Evolutionary conservation across 2,797 vertebrate species (phyloP).

Genomic region (Onychomys arenicola): DNA sequence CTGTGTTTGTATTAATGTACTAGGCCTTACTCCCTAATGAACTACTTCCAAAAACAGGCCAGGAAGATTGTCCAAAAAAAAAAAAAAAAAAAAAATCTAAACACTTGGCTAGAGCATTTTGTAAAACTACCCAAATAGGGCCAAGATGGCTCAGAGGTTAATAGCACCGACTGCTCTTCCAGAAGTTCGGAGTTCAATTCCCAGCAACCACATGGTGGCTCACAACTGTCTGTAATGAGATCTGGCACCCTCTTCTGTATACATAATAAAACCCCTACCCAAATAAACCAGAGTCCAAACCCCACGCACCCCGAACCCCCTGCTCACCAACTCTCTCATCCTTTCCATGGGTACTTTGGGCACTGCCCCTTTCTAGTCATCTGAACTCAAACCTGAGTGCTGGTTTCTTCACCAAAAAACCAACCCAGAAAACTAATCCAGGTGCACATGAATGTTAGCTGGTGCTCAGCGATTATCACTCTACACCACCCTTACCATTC

Average conservation of each 20-base stretch:
- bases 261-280: no score
- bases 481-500: neutral
- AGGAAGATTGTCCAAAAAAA: neutral
- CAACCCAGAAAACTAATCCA: no score
- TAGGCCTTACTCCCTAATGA: neutral
- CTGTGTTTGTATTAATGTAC: neutral
- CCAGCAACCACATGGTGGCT: no score
- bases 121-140: neutral
- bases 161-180: no score
- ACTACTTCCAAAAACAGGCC: neutral
- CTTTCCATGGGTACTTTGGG: neutral
- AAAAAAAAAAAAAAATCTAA: neutral
- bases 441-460: neutral
- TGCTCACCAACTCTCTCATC: neutral
- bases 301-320: neutral
- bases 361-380: neutral
- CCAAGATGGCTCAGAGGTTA: no score
- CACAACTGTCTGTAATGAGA: no score
- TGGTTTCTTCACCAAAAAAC: neutral
- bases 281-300: neutral
- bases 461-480: neutral
- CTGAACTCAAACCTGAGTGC: neutral
- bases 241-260: no score
- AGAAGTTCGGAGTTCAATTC: no score
- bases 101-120: neutral